Conservation (phyloP, 2,797 vertebrate genomes). For the Podarcis lilfordi region DNA sequence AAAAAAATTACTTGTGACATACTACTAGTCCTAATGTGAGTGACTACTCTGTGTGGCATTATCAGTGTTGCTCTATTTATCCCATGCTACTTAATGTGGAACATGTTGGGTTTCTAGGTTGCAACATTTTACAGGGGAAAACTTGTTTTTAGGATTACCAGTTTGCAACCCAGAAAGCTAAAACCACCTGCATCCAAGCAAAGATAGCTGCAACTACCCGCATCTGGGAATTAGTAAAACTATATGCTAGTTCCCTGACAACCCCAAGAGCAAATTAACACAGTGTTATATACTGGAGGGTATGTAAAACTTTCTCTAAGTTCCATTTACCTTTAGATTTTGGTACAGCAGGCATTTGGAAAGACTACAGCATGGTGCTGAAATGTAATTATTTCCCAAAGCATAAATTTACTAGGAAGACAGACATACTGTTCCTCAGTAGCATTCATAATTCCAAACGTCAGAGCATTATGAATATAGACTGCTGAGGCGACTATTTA, state of each 20-base stretch:
- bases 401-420: background rate
- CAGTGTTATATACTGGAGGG: background rate
- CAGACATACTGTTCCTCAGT: background rate
- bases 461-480: background rate
- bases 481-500: background rate
- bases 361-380: background rate
- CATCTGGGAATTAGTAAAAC: background rate
- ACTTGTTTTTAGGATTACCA: background rate
- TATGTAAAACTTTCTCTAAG: background rate
- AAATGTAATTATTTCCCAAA: constrained; percentile 9
- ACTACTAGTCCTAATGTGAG: background rate
- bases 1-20: background rate
- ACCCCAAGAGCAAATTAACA: background rate
- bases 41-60: background rate
- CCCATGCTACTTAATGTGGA: background rate
- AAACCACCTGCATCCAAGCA: background rate
- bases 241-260: background rate
- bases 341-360: background rate
- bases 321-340: constrained; percentile 17
- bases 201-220: background rate
- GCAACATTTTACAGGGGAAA: background rate
- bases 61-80: background rate
- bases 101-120: background rate
- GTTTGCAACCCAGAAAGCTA: background rate
- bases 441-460: constrained; percentile 4